Conservation (phyloP, 2,797 vertebrate species). For the Enteromius mattozi region DNA sequence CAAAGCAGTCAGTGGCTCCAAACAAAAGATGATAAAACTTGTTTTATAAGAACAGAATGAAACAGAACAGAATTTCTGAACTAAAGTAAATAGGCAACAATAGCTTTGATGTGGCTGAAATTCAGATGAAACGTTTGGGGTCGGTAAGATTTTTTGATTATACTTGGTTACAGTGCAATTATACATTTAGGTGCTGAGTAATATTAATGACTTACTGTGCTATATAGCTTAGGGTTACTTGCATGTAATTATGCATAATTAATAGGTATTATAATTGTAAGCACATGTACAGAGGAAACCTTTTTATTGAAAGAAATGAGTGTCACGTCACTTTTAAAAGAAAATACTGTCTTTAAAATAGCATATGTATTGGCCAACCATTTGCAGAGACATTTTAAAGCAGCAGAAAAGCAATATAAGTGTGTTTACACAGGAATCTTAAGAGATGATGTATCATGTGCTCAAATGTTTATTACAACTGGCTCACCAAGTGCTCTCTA, state of each 20-base stretch:
- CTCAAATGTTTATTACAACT: constrained; percentile 24
- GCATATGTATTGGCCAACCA: background rate
- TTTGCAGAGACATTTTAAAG: background rate
- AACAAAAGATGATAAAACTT: background rate
- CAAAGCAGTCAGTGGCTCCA: constrained; percentile 10
- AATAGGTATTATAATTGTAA: background rate
- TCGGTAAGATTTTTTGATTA: background rate
- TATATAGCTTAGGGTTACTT: background rate
- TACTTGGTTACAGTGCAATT: background rate
- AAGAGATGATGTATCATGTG: background rate
- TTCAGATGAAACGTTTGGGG: background rate
- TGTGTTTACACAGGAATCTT: background rate
- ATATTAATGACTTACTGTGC: background rate
- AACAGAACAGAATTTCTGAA: background rate
- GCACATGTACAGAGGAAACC: background rate
- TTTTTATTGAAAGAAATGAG: no score
- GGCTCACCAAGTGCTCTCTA: constrained; percentile 2
- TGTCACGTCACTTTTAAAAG: background rate
- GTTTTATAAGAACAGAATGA: constrained; percentile 13
- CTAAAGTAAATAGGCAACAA: background rate
- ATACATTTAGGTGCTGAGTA: background rate
- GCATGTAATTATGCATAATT: background rate
- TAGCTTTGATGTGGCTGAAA: background rate
- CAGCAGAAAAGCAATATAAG: background rate
- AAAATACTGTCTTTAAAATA: background rate